Base-by-base conservation (phyloP, 35 echinoderm and acorn worm genomes). In the Chiridota heheva region DNA sequence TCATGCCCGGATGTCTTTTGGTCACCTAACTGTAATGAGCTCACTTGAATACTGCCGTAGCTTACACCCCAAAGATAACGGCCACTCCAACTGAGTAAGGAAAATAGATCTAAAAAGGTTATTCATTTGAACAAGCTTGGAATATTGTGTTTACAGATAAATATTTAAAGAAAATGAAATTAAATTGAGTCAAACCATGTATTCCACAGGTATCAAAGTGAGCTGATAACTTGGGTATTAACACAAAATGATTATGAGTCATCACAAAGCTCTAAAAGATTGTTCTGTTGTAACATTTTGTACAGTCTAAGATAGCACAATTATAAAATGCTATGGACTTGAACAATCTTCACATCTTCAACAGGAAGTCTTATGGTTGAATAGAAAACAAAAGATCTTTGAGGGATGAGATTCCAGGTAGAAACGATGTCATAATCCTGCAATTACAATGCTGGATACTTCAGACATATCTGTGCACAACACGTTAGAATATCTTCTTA, bases 41-140 rank as follows among this genome's bases (percentile, higher is more conserved):
- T 88, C 70, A 67, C 85, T 5, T 31, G 72, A 12, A 84, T 38
- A 40, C 82, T 69, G 12, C 84, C 69, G 28, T 81, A 73, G 40
- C 84, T 72, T 49, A 90, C 80, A 58, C 89, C 94, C 94, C 94
- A 97, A 17, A 88, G 29, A 58, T 55, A 47, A 36, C 82, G 72
- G 13, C 89, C 88, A 37, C 28, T 38, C 93, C 93, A 97, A 18
- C 93, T 91, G 44, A 69, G n/a, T 13, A 63, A 86, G 27, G 43
- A 86, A 13, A 67, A 61, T n/a, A n/a, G n/a, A n/a, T n/a, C n/a
- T 43, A 27, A 30, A 20, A 29, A 49, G 31, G 36, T 29, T 7
- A 53, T 5, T 34, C 42, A 48, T 12, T 34, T 0, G 0, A 30
- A 24, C 32, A 65, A 65, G 13, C 13, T 30, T 34, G 67, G 36